These are phyloP conservation scores for Rhabditophanes sp. DNA, from an alignment of 2,888 invertebrate genomes.

Conservation along the genomic window DNA sequence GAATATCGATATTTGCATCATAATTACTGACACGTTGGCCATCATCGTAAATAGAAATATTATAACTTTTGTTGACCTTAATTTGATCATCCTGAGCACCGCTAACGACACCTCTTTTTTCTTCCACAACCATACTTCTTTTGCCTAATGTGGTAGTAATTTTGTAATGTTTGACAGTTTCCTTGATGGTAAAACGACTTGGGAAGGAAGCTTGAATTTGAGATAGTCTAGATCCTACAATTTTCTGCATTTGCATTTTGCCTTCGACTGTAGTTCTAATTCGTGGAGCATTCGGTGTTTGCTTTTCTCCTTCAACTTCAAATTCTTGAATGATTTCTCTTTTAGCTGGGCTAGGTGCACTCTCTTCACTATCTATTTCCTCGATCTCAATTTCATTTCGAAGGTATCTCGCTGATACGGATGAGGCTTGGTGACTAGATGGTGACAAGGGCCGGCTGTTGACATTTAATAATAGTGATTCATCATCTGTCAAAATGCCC, in stretches of 20 bases:
- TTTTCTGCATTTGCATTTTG: slow-evolving; percentile 39
- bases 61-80: slow-evolving; percentile 9
- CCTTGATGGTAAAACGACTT: slow-evolving; percentile 35
- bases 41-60: slow-evolving; percentile 25
- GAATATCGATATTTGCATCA: slow-evolving; percentile 32
- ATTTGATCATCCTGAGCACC: slow-evolving; percentile 8
- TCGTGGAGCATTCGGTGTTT: slow-evolving; percentile 11
- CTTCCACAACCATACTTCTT: slow-evolving; percentile 12
- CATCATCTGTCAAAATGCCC: too few relatives aligned
- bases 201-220: slow-evolving; percentile 13
- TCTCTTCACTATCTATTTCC: too few relatives aligned
- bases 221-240: slow-evolving; percentile 14
- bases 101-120: slow-evolving; percentile 2
- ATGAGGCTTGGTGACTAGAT: too few relatives aligned
- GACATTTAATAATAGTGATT: too few relatives aligned
- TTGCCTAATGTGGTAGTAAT: slow-evolving; percentile 37
- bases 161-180: slow-evolving; percentile 39
- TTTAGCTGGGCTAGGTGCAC: too few relatives aligned
- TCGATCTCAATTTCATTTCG: too few relatives aligned
- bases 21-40: slow-evolving; percentile 34
- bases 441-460: too few relatives aligned
- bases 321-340: slow-evolving; percentile 1
- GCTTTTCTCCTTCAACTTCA: not conserved
- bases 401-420: too few relatives aligned
- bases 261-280: slow-evolving; percentile 42